A percentile compares a stretch with the other conserved stretches of the same genome.
Evolutionary conservation across 2,888 invertebrate species (phyloP).

Genomic region (Tipula unca): DNA sequence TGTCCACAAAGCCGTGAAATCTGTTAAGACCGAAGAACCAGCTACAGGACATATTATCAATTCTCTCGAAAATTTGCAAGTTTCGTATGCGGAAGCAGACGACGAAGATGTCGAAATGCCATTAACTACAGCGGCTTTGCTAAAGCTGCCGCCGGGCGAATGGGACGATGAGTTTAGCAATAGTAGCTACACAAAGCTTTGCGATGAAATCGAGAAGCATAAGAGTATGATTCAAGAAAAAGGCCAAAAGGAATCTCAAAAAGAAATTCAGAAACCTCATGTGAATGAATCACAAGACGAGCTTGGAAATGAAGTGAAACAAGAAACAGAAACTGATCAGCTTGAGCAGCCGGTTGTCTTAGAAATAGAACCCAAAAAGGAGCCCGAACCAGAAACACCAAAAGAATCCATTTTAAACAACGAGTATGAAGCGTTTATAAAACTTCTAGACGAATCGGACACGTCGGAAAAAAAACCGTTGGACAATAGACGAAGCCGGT

Average conservation of each 20-base stretch:
- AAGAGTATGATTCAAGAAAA: not conserved
- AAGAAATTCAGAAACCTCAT: not conserved
- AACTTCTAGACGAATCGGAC: not conserved
- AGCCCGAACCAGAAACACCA: not conserved
- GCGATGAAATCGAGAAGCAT: not conserved
- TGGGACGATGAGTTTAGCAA: not conserved
- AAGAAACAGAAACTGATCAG: not conserved
- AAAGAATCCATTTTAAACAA: not conserved
- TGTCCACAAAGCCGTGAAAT: not conserved
- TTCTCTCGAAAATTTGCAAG: not conserved
- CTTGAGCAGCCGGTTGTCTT: not conserved
- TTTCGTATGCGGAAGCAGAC: not conserved
- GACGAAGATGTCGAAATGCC: not conserved
- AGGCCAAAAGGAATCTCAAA: not conserved
- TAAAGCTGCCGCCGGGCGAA: not conserved
- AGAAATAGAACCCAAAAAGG: not conserved
- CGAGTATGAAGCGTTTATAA: not conserved
- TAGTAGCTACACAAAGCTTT: not conserved
- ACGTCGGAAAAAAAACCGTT: not conserved
- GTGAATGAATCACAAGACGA: not conserved
- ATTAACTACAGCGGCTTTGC: not conserved
- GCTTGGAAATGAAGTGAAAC: not conserved
- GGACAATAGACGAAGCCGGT: not conserved
- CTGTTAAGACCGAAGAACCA: not conserved
- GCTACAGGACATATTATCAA: not conserved